Evolutionary conservation across 2,797 vertebrate genomes (phyloP).

Genomic region (Falco biarmicus): DNA sequence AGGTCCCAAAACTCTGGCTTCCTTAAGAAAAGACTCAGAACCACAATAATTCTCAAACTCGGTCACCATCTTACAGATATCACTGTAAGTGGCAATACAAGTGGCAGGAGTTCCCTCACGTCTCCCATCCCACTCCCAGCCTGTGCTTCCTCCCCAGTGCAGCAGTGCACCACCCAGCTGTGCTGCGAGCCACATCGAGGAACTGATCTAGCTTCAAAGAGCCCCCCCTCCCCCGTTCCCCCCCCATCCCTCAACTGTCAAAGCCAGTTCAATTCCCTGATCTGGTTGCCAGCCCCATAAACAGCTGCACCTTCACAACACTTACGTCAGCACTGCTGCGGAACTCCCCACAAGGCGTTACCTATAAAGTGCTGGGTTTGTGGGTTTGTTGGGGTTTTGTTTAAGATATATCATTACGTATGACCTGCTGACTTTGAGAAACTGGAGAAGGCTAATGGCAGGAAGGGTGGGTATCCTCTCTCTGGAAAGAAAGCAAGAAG

Average conservation of each 20-base stretch:
- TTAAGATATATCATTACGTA: neutral
- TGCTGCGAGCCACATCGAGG: neutral
- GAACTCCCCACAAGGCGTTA: neutral
- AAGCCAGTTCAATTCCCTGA: neutral
- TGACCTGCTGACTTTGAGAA: neutral
- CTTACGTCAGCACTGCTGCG: neutral
- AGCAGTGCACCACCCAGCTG: neutral
- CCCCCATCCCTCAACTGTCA: neutral
- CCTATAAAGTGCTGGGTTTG: neutral
- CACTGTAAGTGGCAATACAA: neutral
- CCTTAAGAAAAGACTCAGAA: neutral
- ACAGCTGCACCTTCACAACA: neutral
- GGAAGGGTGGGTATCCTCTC: conserved; percentile 14
- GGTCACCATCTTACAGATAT: neutral
- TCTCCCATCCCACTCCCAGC: neutral
- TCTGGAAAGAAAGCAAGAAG: neutral
- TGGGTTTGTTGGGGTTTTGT: neutral
- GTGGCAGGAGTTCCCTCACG: neutral
- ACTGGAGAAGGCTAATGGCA: neutral
- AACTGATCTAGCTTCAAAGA: neutral
- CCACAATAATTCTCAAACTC: neutral
- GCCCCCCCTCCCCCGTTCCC: neutral
- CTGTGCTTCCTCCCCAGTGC: neutral
- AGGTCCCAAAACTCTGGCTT: neutral
- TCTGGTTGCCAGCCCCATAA: neutral